A percentile compares a stretch with the other conserved stretches of the same genome.
Conservation (phyloP, 2,888 invertebrate species). For the Belgica antarctica region DNA sequence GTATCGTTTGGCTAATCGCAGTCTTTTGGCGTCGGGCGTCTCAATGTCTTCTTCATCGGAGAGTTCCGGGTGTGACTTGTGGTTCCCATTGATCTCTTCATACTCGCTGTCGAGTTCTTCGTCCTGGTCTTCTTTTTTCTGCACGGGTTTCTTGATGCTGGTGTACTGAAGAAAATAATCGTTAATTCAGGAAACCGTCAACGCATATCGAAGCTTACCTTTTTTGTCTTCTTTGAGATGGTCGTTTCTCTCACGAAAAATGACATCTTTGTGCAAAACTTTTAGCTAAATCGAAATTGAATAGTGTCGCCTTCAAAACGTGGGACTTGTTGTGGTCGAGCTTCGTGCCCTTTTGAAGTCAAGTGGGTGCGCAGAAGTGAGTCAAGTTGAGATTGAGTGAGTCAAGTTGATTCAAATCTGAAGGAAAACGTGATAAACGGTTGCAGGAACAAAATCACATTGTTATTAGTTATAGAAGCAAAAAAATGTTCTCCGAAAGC, state of each 20-base stretch:
- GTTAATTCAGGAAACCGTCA: neutral
- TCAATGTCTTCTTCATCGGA: slow-evolving; percentile 65
- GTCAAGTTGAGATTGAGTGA: no score
- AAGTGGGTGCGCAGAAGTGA: no score
- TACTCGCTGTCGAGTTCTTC: slow-evolving; percentile 67
- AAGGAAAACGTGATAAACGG: no score
- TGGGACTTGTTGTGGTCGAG: no score
- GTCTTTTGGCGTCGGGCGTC: slow-evolving; percentile 85
- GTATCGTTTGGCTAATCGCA: slow-evolving; percentile 86
- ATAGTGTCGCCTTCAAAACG: no score
- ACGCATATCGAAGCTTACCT: slow-evolving; percentile 47
- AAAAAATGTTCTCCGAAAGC: no score
- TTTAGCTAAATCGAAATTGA: no score
- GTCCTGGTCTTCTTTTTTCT: slow-evolving; percentile 55
- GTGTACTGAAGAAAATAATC: slow-evolving; percentile 45
- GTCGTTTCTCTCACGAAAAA: slow-evolving; percentile 53
- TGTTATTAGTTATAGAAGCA: no score
- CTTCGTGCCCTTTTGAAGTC: no score
- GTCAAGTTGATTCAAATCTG: no score
- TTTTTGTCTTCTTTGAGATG: slow-evolving; percentile 55
- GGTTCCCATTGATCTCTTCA: slow-evolving; percentile 60
- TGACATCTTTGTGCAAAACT: no score
- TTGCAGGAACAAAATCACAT: no score
- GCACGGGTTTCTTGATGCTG: slow-evolving; percentile 31
- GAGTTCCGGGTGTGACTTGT: slow-evolving; percentile 55